Percentiles rank a stretch among this genome's conserved stretches.
Evolutionary conservation across 2,797 vertebrate species (phyloP).

Genomic region (Natrix natrix): DNA sequence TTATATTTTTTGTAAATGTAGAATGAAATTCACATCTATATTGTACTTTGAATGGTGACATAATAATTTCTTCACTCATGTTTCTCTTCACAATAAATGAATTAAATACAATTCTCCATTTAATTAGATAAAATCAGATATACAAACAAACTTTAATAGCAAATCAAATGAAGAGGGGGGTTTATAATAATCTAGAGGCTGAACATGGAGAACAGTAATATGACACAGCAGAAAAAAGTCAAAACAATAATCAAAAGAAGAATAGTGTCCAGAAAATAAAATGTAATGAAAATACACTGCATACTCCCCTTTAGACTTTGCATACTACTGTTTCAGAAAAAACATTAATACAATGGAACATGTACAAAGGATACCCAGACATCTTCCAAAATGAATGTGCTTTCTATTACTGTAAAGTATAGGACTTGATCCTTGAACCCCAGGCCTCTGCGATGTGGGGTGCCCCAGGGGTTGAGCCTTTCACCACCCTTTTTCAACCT

Average conservation of each 20-base stretch:
- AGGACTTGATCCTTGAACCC: not conserved
- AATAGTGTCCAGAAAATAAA: not conserved
- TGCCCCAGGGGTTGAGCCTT: not conserved
- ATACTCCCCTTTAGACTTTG: not conserved
- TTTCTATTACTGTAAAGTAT: not conserved
- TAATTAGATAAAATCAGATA: not conserved
- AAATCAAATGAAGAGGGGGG: not conserved
- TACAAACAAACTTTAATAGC: not conserved
- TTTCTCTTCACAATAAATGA: not conserved
- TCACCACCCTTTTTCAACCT: not conserved
- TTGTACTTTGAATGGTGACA: not conserved
- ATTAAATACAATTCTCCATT: not conserved
- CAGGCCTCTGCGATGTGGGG: not conserved
- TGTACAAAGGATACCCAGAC: not conserved
- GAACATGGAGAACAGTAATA: not conserved
- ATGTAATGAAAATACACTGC: not conserved
- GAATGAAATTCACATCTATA: not conserved
- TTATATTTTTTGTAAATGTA: not conserved
- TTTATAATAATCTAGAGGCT: not conserved
- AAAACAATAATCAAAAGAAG: not conserved
- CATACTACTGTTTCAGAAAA: not conserved
- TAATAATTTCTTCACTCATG: not conserved
- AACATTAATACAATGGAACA: not conserved
- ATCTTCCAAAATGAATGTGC: not conserved
- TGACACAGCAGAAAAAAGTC: not conserved